Evolutionary conservation across 2,888 invertebrate species (phyloP), one percentile per base, ranked within the genome.

Genomic region (Crocallis elinguaria): DNA sequence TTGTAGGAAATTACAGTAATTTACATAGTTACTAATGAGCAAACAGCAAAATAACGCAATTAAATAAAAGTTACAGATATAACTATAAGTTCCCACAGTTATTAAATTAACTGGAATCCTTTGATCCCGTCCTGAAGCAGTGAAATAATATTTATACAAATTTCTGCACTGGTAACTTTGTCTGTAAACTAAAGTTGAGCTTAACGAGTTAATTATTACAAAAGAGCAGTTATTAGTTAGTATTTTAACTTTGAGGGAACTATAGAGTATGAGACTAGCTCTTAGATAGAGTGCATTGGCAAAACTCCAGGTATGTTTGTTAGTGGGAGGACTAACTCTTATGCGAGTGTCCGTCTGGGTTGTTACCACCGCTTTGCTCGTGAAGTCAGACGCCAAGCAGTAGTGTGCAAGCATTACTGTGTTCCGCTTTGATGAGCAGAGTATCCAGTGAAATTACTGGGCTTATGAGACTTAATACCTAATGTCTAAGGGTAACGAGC

Each of bases 181-280:
- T 16, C 39, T 21, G 32, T 14, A 9, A 44, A 41, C 45, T 41
- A 37, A 45, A 35, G 19, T 29, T 30, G 9, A 33, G 41, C 35
- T 43, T 41, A 53, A 36, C 37, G 39, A 48, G 60, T 48, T 50
- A 50, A 56, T 56, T 52, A 39, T 39, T 57, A 51, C 41, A 37
- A 32, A 46, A 46, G 37, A 45, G 39, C 53, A 52, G 45, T 32
- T 39, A 27, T 29, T 9, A n/a, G 33, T n/a, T 27, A 14, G 14
- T 29, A 29, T 36, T 23, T 21, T 21, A 8, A 9, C 27, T 19
- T 11, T 14, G 1, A 13, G 16, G 7, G 12, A 3, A 33, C 13
- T 11, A 7, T 1, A 16, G 35, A 13, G 36, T 29, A 42, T 27
- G 4, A 35, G 25, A 36, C 27, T 27, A 36, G 9, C 23, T 27